phyloP scores from a whole-genome alignment of 1,140 invertebrate species.

The Drosophila athabasca region DNA sequence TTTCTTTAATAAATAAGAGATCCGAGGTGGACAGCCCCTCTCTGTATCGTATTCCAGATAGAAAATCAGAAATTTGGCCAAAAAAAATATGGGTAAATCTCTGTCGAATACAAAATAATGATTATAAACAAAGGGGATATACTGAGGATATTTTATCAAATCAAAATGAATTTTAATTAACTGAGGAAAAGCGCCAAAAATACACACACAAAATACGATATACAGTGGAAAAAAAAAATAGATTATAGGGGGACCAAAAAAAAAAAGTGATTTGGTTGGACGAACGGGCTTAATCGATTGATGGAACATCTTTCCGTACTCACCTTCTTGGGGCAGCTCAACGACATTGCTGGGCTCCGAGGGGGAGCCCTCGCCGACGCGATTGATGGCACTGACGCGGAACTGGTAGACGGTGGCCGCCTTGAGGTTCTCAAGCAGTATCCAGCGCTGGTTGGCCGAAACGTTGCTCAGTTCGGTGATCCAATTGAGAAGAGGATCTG shows the following conservation, averaged over 20 bases:
- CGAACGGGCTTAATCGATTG: not conserved
- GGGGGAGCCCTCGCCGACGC: conserved; percentile 95
- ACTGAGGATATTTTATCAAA: too few species aligned
- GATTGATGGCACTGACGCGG: conserved; percentile 96
- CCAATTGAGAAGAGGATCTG: conserved; percentile 93
- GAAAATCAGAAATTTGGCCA: too few species aligned
- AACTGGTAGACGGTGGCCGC: conserved; percentile 98
- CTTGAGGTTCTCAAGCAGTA: conserved; percentile 93
- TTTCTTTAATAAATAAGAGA: too few species aligned
- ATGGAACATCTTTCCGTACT: conserved; percentile 64
- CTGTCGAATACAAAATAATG: too few species aligned
- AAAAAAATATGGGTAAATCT: too few species aligned
- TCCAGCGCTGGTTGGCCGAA: conserved; percentile 90
- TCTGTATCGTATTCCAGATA: too few species aligned
- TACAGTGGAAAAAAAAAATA: too few species aligned
- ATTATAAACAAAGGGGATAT: too few species aligned
- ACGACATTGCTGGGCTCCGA: conserved; percentile 94
- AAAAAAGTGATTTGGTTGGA: conserved; percentile 1
- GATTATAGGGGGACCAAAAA: not conserved
- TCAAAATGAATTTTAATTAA: too few species aligned
- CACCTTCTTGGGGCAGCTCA: conserved; percentile 96
- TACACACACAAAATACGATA: too few species aligned
- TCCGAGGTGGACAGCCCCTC: too few species aligned
- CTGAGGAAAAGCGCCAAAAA: too few species aligned
- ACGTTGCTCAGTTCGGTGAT: conserved; percentile 94